Evolutionary conservation across 2,888 invertebrate genomes (phyloP), one percentile per base, ranked within the genome.

Genomic region (Patella depressa): DNA sequence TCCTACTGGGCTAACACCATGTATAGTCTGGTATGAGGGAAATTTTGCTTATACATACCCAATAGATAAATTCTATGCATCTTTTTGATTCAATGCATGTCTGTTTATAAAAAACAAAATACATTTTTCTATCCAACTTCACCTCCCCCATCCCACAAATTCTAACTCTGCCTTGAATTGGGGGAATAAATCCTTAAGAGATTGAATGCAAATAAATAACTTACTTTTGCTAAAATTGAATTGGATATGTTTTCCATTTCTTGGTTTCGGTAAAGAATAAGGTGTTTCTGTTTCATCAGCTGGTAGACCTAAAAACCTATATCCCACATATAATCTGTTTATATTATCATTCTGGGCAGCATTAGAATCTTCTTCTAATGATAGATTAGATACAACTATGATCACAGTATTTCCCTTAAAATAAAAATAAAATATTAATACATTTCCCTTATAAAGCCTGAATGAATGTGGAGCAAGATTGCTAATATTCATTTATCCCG

Each of bases 191-290:
- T 4, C 34, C 9, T 65, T 7, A 19, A 7, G n/a, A 7, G n/a
- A 65, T 19, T 11, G n/a, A 65, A 65, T n/a, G 11, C 11, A 17
- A 59, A 59, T 59, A 12, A 45, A 74, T 29, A 19, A 86, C 88
- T 84, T 83, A 92, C 92, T 90, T 88, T 92, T 92, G 79, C 89
- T 89, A 87, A 93, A 93, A 84, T 92, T 92, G 84, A 92, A 92
- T 34, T 84, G 80, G 73, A 92, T 91, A 74, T 86, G 86, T 75
- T 88, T 86, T 73, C 89, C 85, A n/a, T 90, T 86, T 73, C 85
- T 86, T 5, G 90, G 90, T 84, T 92, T 92, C 15, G 92, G 92
- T 76, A 92, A 85, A 4, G 92, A 91, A 85, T 89, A 90, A 2
- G 92, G 92, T 4, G 92, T 92, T 83, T 93, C 93, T 4, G 91